Base-by-base conservation (phyloP, 2,888 invertebrate species). In the Lissocephala sabroskyi region DNA sequence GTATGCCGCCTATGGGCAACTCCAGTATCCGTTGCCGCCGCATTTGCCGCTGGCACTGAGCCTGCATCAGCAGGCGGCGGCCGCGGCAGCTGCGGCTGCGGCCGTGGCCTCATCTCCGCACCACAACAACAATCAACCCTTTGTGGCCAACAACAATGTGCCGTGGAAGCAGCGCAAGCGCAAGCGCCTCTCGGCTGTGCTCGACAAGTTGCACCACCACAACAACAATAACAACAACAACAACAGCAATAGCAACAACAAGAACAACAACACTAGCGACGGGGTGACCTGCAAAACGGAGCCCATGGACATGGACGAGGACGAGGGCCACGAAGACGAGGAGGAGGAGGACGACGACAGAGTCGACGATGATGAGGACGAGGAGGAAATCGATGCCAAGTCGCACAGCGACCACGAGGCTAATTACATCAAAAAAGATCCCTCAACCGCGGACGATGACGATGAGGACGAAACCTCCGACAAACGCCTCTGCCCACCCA, bases 141-240 rank as follows among this genome's bases (percentile, higher is more conserved):
- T 87, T 57, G 87, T 87, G 53, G 86, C 88, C 57, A 89, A 89
- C 65, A 87, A 89, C 56, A 89, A 89, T 68, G 87, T 88, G 85
- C 86, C 89, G 67, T 80, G 86, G 83, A 91, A 91, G 79, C 89
- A 90, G 63, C 87, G 91, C 61, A 95, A 94, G 82, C 88, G 93
- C 59, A 91, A 93, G 80, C 88, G 94, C 32, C 87, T 95, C 13
- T 93, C 92, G 45, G 92, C 91, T 55, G 91, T 95, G 16, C 86
- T 95, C 52, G 93, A 94, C 79, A 93, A 92, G 71, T 87, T 94
- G 44, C 85, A 87, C 45, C 85, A 87, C 66, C 87, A 88, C 74
- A 87, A 87, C 73, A 75, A 85, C 39, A 77, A 85, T 32, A 86
- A 85, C 60, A 87, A 86, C 61, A 87, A 85, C 60, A 73, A 82